Conservation (phyloP, 2,113 vertebrate species). For the Oryzias celebensis region DNA sequence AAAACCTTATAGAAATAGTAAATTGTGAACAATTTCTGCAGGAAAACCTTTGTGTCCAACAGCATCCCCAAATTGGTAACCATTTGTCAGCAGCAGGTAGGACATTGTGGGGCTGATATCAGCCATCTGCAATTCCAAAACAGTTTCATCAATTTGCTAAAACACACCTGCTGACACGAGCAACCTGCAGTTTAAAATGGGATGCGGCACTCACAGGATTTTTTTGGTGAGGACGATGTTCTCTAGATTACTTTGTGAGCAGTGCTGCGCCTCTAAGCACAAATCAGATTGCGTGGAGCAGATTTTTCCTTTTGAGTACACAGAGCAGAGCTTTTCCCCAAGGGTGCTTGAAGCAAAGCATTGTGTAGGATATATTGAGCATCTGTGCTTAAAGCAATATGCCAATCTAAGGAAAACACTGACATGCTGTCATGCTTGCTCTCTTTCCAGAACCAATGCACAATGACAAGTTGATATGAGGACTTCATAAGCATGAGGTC, state of each 20-base stretch:
- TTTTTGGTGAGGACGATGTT: constrained; percentile 37
- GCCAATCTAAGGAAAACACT: constrained; percentile 24
- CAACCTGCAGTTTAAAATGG: constrained; percentile 45
- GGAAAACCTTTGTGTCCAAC: constrained; percentile 14
- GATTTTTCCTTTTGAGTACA: constrained; percentile 46
- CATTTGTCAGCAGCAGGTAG: constrained; percentile 43
- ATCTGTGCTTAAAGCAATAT: constrained; percentile 36
- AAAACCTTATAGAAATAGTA: constrained; percentile 1
- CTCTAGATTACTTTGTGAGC: constrained; percentile 54
- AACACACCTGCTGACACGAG: constrained; percentile 41
- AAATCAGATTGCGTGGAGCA: constrained; percentile 46
- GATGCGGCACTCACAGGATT: constrained; percentile 45
- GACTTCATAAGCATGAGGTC: constrained; percentile 28
- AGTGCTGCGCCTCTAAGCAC: constrained; percentile 37
- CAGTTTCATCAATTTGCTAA: constrained; percentile 54
- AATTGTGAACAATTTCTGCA: constrained; percentile 25
- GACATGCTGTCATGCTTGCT: constrained; percentile 3
- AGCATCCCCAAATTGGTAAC: not conserved
- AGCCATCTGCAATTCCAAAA: constrained; percentile 21
- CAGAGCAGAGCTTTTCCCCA: constrained; percentile 53
- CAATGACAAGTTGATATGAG: constrained; percentile 30
- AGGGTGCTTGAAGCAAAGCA: constrained; percentile 52
- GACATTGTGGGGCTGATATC: constrained; percentile 34
- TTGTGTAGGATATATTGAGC: constrained; percentile 48
- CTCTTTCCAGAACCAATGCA: constrained; percentile 31